Percentiles rank a stretch among this genome's conserved stretches.
These are phyloP conservation scores for Progne subis DNA, from an alignment of 2,113 vertebrate species.

Conservation along the genomic window DNA sequence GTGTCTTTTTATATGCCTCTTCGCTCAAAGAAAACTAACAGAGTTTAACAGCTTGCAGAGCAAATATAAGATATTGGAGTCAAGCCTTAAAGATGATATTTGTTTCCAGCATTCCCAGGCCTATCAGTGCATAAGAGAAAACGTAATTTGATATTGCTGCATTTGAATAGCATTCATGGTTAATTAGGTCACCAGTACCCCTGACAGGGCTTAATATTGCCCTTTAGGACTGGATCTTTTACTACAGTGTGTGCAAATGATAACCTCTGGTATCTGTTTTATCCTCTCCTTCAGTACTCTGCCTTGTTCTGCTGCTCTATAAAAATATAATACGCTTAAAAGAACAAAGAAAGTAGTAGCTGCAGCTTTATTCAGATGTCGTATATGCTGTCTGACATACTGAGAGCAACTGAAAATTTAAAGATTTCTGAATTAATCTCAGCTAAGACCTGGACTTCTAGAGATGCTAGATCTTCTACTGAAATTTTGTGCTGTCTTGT, in stretches of 20 bases:
- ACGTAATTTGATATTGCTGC: neutral
- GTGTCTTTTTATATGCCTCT: neutral
- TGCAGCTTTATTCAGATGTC: neutral
- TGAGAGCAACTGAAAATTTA: neutral
- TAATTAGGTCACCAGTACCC: neutral
- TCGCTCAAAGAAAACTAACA: neutral
- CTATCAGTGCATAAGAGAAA: neutral
- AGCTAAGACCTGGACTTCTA: neutral
- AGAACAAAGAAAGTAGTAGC: neutral
- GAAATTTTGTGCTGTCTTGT: neutral
- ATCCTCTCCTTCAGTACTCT: neutral
- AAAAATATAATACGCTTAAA: neutral
- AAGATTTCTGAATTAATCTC: conserved; percentile 18
- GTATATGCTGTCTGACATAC: neutral
- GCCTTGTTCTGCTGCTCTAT: neutral
- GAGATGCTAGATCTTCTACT: neutral
- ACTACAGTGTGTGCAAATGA: neutral
- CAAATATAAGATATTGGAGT: neutral
- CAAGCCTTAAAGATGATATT: neutral
- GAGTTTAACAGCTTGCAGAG: neutral
- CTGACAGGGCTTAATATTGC: neutral
- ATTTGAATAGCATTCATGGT: neutral
- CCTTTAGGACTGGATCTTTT: neutral
- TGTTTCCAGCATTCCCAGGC: neutral
- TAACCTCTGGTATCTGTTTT: neutral